A percentile compares a stretch with the other conserved stretches of the same genome.
Conservation (phyloP, 2,888 invertebrate species). For the Mythimna ferrago region DNA sequence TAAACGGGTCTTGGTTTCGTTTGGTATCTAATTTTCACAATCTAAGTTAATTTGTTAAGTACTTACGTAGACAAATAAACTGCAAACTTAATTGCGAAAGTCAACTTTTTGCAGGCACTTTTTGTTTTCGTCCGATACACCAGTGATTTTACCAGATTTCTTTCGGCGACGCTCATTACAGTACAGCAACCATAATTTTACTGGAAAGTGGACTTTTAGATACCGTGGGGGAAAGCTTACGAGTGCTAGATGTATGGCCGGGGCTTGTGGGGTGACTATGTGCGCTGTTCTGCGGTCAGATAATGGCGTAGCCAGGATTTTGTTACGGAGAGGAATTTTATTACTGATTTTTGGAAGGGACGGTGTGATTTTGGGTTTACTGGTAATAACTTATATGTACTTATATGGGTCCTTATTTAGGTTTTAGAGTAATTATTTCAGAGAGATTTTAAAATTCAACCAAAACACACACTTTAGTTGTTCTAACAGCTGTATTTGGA, state of each 20-base stretch:
- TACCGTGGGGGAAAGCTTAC: slow-evolving; percentile 63
- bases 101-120: slow-evolving; percentile 48
- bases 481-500: too few relatives aligned
- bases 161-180: slow-evolving; percentile 77
- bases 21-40: background rate
- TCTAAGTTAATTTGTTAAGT: background rate
- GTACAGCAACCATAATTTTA: slow-evolving; percentile 69
- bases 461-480: background rate
- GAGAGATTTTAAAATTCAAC: background rate
- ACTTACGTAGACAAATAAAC: background rate
- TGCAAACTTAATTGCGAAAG: slow-evolving; percentile 68
- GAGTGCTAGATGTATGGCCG: slow-evolving; percentile 45
- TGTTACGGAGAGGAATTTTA: background rate
- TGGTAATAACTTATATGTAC: background rate
- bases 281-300: slow-evolving; percentile 13
- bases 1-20: background rate
- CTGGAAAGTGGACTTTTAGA: slow-evolving; percentile 62
- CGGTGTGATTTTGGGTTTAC: background rate
- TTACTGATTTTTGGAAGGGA: background rate
- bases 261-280: slow-evolving; percentile 57
- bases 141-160: slow-evolving; percentile 75
- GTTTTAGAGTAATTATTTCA: too few relatives aligned
- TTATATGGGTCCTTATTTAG: too few relatives aligned
- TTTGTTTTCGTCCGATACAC: slow-evolving; percentile 71
- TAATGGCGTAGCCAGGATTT: slow-evolving; percentile 1